Percentiles rank a stretch among this genome's conserved stretches.
These are phyloP conservation scores for Oscheius sp. DNA, from an alignment of 2,888 invertebrate genomes.

Conservation along the genomic window DNA sequence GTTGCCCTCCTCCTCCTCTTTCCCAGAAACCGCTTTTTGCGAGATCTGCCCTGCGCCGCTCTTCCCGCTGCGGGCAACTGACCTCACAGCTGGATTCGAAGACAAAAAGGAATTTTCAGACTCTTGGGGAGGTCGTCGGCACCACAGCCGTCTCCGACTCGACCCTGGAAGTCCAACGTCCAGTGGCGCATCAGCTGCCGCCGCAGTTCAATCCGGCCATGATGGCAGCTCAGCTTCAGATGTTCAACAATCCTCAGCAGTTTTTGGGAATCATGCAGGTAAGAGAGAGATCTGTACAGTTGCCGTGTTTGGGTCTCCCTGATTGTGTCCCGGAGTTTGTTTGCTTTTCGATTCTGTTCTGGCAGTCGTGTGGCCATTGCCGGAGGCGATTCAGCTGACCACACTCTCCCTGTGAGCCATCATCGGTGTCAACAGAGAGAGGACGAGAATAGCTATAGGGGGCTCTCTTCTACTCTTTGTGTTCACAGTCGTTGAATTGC, in stretches of 20 bases:
- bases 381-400: constrained; percentile 36
- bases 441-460: not conserved
- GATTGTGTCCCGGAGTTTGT: constrained; percentile 17
- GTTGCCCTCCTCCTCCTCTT: too few relatives aligned
- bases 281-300: not conserved
- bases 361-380: constrained; percentile 30
- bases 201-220: constrained; percentile 52
- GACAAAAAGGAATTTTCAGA: constrained; percentile 14
- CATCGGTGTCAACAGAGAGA: not conserved
- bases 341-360: constrained; percentile 24
- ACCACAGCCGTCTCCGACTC: constrained; percentile 4
- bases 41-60: too few relatives aligned
- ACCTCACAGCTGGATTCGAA: not conserved
- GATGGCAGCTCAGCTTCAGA: constrained; percentile 63
- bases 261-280: constrained; percentile 64
- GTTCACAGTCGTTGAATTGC: too few relatives aligned
- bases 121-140: constrained; percentile 33
- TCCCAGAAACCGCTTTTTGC: too few relatives aligned
- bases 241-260: constrained; percentile 56
- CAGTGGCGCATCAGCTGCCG: constrained; percentile 23
- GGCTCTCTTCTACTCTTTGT: too few relatives aligned
- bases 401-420: constrained; percentile 5
- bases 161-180: constrained; percentile 25
- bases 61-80: too few relatives aligned
- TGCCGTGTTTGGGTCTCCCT: constrained; percentile 32